Evolutionary conservation across 2,888 invertebrate species (phyloP), one percentile per base, ranked within the genome.

Genomic region (Macaria notata): DNA sequence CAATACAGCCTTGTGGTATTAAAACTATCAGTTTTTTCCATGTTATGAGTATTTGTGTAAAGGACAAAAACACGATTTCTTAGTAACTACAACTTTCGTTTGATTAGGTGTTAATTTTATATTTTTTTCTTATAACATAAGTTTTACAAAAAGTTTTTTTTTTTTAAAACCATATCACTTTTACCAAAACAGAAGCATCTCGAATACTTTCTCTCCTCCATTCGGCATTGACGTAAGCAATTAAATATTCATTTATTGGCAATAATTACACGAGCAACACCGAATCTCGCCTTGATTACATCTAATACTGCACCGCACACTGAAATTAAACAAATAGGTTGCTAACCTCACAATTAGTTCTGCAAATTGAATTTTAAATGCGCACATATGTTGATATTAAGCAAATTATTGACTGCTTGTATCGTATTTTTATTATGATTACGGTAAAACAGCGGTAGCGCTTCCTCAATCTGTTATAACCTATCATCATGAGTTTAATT

Each of bases 401-500:
- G 56, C 41, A 51, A 61, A 58, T 63, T 59, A 64, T 65, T 61
- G 62, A 63, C 55, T 52, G 54, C 47, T 49, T 51, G 50, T 47
- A 51, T 54, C 48, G 48, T 61, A 58, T 63, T 62, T 65, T 65
- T 41, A n/a, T 41, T 41, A 8, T 63, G 59, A 65, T 61, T 64
- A 61, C 64, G 54, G 59, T 54, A 56, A 63, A 64, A 59, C 58
- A 58, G 62, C 60, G 51, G 60, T 59, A 31, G 31, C 42, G 50
- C 47, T 54, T 54, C 49, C 61, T 51, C 47, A 48, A 53, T 52
- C 56, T n/a, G 47, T 3, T 45, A 60, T 54, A 68, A 66, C 65
- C 62, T 66, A 68, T 66, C 61, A 68, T 68, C 63, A 66, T 59
- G 50, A 46, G 54, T 68, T 63, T 63, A 68, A 65, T 66, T 66